These are phyloP conservation scores for Pyrrhia umbra DNA, from an alignment of 2,888 invertebrate genomes.

Conservation along the genomic window DNA sequence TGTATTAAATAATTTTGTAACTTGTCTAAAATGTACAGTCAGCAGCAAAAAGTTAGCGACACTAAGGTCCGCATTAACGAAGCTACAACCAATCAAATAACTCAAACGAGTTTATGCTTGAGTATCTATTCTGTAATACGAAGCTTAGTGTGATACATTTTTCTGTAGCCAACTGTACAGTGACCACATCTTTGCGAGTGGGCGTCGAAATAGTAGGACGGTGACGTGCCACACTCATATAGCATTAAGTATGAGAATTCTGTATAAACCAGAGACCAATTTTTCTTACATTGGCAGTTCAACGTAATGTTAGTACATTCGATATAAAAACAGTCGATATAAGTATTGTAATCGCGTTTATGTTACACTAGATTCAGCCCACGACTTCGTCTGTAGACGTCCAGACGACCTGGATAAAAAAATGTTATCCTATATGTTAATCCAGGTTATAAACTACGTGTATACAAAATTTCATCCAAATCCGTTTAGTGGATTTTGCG, in stretches of 20 bases:
- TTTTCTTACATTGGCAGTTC: too few species aligned
- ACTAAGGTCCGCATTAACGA: neutral
- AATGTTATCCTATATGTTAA: too few species aligned
- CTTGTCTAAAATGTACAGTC: neutral
- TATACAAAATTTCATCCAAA: too few species aligned
- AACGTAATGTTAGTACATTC: neutral
- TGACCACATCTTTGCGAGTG: constrained; percentile 11
- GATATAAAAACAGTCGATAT: too few species aligned
- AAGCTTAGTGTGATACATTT: neutral
- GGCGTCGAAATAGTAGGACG: constrained; percentile 44
- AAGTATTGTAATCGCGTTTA: neutral
- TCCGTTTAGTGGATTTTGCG: too few species aligned
- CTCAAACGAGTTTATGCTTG: neutral
- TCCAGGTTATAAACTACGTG: too few species aligned
- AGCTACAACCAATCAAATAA: too few species aligned
- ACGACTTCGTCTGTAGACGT: too few species aligned
- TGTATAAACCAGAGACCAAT: neutral
- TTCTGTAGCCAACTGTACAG: constrained; percentile 1
- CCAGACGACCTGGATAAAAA: too few species aligned
- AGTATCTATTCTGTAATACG: neutral
- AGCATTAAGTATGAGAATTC: neutral
- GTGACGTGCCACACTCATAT: constrained; percentile 19
- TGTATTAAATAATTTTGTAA: neutral
- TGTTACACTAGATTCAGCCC: too few species aligned
- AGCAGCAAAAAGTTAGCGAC: neutral